Evolutionary conservation across 1,140 invertebrate genomes (phyloP).

Genomic region (Penaeus chinensis): DNA sequence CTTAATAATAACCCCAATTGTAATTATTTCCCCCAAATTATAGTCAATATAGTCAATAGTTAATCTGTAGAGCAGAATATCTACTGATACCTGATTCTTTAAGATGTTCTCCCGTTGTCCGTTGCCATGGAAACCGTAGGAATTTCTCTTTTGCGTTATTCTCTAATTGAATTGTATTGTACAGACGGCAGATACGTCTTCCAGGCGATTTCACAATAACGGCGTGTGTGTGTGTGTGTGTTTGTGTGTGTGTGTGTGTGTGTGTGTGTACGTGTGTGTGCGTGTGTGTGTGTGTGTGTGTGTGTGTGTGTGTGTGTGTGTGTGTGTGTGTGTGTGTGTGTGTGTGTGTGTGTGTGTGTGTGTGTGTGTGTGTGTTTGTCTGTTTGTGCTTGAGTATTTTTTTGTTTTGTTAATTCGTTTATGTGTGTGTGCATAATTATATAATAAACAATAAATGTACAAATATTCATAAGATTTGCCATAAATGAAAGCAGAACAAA

Average conservation of each 20-base stretch:
- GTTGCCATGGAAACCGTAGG: no score
- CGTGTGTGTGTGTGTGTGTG: background rate
- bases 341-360: conserved; percentile 3
- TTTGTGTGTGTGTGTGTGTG: conserved; percentile 8
- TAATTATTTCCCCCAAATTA: no score
- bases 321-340: background rate
- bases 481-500: background rate
- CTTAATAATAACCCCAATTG: background rate
- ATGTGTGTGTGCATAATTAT: background rate
- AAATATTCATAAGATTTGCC: background rate
- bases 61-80: no score
- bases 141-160: background rate
- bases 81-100: no score
- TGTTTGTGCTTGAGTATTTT: background rate
- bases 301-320: background rate
- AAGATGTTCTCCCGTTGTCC: no score
- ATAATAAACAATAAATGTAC: background rate
- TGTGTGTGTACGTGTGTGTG: background rate
- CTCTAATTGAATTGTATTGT: background rate
- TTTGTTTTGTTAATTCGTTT: background rate
- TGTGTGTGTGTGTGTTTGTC: background rate
- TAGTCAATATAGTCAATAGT: no score
- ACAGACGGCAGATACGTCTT: background rate
- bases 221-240: background rate
- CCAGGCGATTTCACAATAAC: background rate